Base-by-base conservation (phyloP, 2,797 vertebrate genomes). In the Ctenosaura bakeri region DNA sequence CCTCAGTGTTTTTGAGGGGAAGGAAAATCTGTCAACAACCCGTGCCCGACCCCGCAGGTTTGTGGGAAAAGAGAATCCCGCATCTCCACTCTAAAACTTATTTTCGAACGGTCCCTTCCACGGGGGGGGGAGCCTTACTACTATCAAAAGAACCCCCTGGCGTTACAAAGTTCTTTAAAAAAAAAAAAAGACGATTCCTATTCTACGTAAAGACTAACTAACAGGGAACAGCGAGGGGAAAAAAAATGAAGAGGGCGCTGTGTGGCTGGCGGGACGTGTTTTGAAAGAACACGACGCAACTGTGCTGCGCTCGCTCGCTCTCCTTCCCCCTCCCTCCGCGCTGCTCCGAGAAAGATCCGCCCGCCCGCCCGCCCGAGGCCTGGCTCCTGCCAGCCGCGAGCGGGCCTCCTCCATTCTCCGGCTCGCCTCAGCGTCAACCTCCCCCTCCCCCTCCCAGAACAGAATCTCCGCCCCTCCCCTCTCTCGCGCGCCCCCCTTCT, bases 391-490 rank as follows among this genome's bases (percentile, higher is more conserved):
- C 71, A 32, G 10, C 56, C 38, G 85, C 85, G 24, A 54, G 66
- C 79, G 62, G 18, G 54, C 78, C 35, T 2, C 74, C 62, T 80
- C 74, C 89, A 90, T 86, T 80, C 84, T 86, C 64, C 54, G 32
- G 18, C 80, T 83, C 50, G 64, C 42, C 42, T 46, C 4, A 46
- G 42, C 83, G 83, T 90, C 92, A 83, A 78, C 85, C 54, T 80
- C 88, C 54, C 56, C 32, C 73, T n/a, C 35, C n/a, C 1, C 22
- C 62, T 1, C 10, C 3, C 46, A 79, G 10, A 2, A 46, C 79
- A 91, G 91, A 90, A 82, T 88, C 92, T 83, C 79, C 95, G 91
- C 95, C 85, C 89, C 59, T 84, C 69, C 69, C 13, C 64, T 12
- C 83, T 2, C 4, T 6, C 42, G 20, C 22, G 7, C 76, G 29